Evolutionary conservation across 2,888 invertebrate genomes (phyloP), one percentile per base, ranked within the genome.

Genomic region (Tineola bisselliella): DNA sequence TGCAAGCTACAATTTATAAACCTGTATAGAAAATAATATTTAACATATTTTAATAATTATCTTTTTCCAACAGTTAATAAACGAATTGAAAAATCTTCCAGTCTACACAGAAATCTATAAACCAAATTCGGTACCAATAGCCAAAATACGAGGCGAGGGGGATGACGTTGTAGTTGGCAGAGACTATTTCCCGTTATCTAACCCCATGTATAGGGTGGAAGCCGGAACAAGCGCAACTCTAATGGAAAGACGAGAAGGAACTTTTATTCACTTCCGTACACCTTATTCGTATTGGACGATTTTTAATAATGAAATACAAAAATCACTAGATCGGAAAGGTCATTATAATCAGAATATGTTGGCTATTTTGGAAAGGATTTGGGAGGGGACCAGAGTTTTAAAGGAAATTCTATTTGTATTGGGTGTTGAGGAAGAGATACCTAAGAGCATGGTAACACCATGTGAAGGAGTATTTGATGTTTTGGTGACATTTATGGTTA

Each of bases 281-380:
- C 84, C 87, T 0, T 88, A 89, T 0, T 90, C 89, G 25, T 92
- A 91, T 65, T 92, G 92, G 83, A 87, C 89, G 25, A 87, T 91
- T 0, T 84, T 92, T 62, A 91, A 91, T 66, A 84, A 89, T 63
- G 91, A 91, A 68, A 89, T 92, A 13, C 80, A 82, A 43, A 82
- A 78, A 64, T 80, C 75, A 0, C 67, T 87, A 30, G 86, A 87
- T 64, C 71, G 83, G 0, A 83, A 80, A 62, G 79, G 81, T 52
- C 77, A 78, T 43, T 75, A 80, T 62, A 75, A 81, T 44, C 71
- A 77, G 56, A 72, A 74, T 59, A 69, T 79, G 1, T 70, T 68
- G 62, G 64, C 65, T 5, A 77, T 77, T 0, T 68, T 87, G 59
- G 74, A 81, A 63, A 74, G 74, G 62, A 74, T 86, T 6, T 81